phyloP scores from a whole-genome alignment of 2,113 vertebrate species.

The Percopsis transmontana region DNA sequence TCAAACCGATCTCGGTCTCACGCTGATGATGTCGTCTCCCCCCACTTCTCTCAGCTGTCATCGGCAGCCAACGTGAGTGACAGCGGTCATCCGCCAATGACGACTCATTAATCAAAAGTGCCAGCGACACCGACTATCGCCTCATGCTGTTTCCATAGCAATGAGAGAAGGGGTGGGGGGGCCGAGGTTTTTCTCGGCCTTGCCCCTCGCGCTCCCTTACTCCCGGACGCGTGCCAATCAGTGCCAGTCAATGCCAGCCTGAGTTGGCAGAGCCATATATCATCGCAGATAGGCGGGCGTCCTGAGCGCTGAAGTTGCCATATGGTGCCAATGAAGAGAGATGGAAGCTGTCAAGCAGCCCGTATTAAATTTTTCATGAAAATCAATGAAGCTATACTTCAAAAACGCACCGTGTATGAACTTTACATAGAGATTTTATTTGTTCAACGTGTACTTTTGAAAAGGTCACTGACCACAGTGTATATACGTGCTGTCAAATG shows the following conservation, averaged over 20 bases:
- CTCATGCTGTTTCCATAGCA: conserved; percentile 57
- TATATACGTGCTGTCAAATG: background rate
- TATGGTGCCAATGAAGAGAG: conserved; percentile 27
- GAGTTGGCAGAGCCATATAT: conserved; percentile 61
- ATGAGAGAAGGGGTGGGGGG: conserved; percentile 24
- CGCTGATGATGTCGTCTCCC: conserved; percentile 42
- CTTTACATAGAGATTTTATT: background rate
- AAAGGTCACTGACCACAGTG: background rate
- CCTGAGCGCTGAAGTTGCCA: conserved; percentile 23
- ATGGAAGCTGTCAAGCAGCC: conserved; percentile 24
- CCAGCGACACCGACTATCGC: conserved; percentile 48
- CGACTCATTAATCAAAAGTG: conserved; percentile 71
- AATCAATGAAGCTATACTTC: background rate
- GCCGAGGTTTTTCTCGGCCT: conserved; percentile 36
- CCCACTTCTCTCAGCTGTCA: conserved; percentile 47
- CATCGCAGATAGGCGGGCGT: conserved; percentile 48
- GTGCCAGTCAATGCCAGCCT: conserved; percentile 66
- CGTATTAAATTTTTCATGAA: background rate
- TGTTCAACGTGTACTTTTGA: background rate
- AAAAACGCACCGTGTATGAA: background rate
- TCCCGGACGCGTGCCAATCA: conserved; percentile 59
- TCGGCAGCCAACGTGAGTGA: conserved; percentile 52
- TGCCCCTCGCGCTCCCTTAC: conserved; percentile 44
- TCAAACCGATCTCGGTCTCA: conserved; percentile 33
- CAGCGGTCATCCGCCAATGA: conserved; percentile 68